A percentile compares a stretch with the other conserved stretches of the same genome.
These are phyloP conservation scores for Bibio marci DNA, from an alignment of 2,888 invertebrate species.

Conservation along the genomic window DNA sequence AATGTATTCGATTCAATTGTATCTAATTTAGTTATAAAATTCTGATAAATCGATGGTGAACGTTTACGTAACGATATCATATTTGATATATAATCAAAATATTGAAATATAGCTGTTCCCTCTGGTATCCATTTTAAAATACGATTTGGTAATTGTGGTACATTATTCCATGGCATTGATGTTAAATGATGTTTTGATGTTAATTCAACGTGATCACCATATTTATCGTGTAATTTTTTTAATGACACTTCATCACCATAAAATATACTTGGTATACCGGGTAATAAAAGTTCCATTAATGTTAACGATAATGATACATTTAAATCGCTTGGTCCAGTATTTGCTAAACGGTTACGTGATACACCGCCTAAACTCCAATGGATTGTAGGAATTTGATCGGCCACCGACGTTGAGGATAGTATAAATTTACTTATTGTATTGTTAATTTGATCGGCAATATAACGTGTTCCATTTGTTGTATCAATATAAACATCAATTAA, in stretches of 20 bases:
- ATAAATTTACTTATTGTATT: constrained; percentile 37
- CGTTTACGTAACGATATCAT: constrained; percentile 41
- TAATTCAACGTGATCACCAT: constrained; percentile 39
- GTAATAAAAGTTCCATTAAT: constrained; percentile 62
- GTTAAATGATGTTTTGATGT: constrained; percentile 48
- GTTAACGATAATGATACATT: constrained; percentile 52
- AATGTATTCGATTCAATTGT: constrained; percentile 46
- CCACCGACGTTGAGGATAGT: constrained; percentile 37
- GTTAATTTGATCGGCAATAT: constrained; percentile 40
- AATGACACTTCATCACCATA: constrained; percentile 84
- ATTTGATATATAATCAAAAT: constrained; percentile 35
- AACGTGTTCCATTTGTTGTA: constrained; percentile 36
- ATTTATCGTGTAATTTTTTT: constrained; percentile 36
- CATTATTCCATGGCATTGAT: constrained; percentile 46
- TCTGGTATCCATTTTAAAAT: constrained; percentile 48
- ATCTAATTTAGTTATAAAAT: constrained; percentile 47
- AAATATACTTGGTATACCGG: constrained; percentile 72
- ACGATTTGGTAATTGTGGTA: constrained; percentile 31
- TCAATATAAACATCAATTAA: constrained; percentile 52
- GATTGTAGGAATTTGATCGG: constrained; percentile 52
- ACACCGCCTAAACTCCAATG: constrained; percentile 62
- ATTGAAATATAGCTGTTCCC: constrained; percentile 34
- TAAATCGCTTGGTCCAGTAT: constrained; percentile 9
- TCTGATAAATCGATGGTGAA: constrained; percentile 58
- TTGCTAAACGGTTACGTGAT: constrained; percentile 32